phyloP scores from a whole-genome alignment of 2,888 invertebrate species.

The Sminthurides aquaticus region DNA sequence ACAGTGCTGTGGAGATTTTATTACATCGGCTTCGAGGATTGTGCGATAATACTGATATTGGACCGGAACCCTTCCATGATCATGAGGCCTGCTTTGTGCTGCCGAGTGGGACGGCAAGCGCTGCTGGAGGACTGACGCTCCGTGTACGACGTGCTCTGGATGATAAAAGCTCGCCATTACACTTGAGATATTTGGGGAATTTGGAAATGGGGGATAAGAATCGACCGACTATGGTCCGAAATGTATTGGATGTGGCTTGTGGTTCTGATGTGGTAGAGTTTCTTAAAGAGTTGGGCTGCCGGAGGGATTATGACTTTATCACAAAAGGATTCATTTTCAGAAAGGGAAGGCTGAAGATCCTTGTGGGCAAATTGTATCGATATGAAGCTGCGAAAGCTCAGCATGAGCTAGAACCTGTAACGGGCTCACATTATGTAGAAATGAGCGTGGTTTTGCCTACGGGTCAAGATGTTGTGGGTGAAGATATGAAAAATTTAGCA shows the following conservation, averaged over 20 bases:
- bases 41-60: slow-evolving; percentile 85
- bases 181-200: slow-evolving; percentile 64
- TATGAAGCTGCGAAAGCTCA: slow-evolving; percentile 61
- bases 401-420: slow-evolving; percentile 69
- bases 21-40: slow-evolving; percentile 81
- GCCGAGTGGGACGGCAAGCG: slow-evolving; percentile 6
- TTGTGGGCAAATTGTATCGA: slow-evolving; percentile 88
- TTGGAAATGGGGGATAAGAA: slow-evolving; percentile 60
- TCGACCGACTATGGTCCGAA: slow-evolving; percentile 80
- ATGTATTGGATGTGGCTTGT: slow-evolving; percentile 86
- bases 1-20: slow-evolving; percentile 81
- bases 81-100: slow-evolving; percentile 41
- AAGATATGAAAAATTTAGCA: slow-evolving; percentile 90
- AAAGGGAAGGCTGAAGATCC: slow-evolving; percentile 94
- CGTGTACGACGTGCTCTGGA: slow-evolving; percentile 77
- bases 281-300: slow-evolving; percentile 80
- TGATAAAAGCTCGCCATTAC: slow-evolving; percentile 76
- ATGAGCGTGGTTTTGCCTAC: slow-evolving; percentile 81
- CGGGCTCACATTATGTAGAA: slow-evolving; percentile 88
- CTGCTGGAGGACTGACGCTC: slow-evolving; percentile 59
- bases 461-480: slow-evolving; percentile 88
- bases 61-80: slow-evolving; percentile 85
- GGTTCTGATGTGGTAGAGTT: slow-evolving; percentile 85
- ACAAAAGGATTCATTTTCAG: slow-evolving; percentile 90
- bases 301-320: slow-evolving; percentile 88